Base-by-base conservation (phyloP, 2,113 vertebrate species). In the Mus spicilegus region DNA sequence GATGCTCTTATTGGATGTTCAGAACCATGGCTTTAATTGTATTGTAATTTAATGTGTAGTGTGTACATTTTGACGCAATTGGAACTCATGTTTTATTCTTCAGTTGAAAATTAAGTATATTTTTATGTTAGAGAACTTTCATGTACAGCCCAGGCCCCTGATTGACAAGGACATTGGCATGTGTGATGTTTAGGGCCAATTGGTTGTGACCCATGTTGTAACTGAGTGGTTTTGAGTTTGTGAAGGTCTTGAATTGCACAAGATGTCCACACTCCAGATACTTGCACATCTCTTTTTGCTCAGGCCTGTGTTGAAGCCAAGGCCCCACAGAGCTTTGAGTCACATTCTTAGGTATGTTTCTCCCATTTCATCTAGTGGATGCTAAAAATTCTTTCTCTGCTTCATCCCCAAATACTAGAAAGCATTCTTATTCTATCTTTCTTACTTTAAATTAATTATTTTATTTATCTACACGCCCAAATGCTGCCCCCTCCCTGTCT, bases 401-500 rank as follows among this genome's bases (percentile, higher is more conserved):
- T 42, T 30, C 77, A 13, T 82, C 22, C 4, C 78, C 54, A 78
- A 75, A 65, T 1, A 61, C 14, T 42, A 70, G 22, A 46, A 39
- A 70, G 14, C 17, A 76, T 87, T 90, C 42, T 90, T 85, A 81
- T 87, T 90, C 26, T 65, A 7, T 65, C 30, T 69, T 36, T 65
- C 63, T 65, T 63, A 33, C 12, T 33, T 36, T 69, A 16, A 33
- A 69, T 69, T 69, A 69, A 65, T 65, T 65, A 65, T 65, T 65
- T 65, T 69, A 33, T 69, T 11, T 69, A 33, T 16, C 36, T 69
- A 36, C 5, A 69, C 13, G 42, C 67, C 65, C 67, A 69, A 69
- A 69, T 33, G 30, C 12, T 33, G 1, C 13, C 67, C 63, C 67
- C 30, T 33, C 30, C 30, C 12, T 69, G 30, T 69, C 67, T 69